Percentiles rank a stretch among this genome's conserved stretches.
Conservation (phyloP, 1,140 invertebrate genomes). For the Cheumatopsyche charites region DNA sequence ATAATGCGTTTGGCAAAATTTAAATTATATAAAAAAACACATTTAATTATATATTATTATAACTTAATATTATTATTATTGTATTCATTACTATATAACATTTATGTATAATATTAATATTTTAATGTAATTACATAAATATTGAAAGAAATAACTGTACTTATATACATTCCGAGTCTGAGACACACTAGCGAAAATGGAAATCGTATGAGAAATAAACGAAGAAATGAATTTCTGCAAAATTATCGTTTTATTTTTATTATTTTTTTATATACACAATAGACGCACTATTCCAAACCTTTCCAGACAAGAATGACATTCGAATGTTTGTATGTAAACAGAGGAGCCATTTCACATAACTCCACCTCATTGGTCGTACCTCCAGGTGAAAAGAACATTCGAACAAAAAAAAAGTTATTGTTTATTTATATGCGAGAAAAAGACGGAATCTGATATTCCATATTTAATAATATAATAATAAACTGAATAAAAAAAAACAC, state of each 20-base stretch:
- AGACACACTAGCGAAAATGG: conserved; percentile 41
- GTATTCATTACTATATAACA: conserved; percentile 43
- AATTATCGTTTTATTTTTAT: conserved; percentile 36
- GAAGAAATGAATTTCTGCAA: conserved; percentile 43
- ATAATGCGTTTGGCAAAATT: conserved; percentile 46
- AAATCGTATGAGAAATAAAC: conserved; percentile 43
- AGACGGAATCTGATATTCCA: conserved; percentile 7
- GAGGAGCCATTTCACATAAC: not conserved
- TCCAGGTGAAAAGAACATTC: conserved; percentile 2
- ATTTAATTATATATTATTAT: conserved; percentile 43
- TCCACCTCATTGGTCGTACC: not conserved
- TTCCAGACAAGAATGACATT: not conserved
- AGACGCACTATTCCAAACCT: too few species aligned
- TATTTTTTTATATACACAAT: not conserved
- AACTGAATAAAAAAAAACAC: not conserved
- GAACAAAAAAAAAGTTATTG: not conserved
- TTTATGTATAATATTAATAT: conserved; percentile 45
- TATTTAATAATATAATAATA: conserved; percentile 1
- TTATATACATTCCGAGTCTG: conserved; percentile 48
- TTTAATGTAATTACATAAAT: conserved; percentile 41
- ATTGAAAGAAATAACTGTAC: conserved; percentile 43
- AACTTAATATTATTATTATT: conserved; percentile 43
- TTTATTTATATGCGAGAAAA: conserved; percentile 1
- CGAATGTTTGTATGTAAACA: not conserved
- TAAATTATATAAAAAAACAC: conserved; percentile 32